phyloP scores from a whole-genome alignment of 2,797 vertebrate genomes.

The Botia almorhae region DNA sequence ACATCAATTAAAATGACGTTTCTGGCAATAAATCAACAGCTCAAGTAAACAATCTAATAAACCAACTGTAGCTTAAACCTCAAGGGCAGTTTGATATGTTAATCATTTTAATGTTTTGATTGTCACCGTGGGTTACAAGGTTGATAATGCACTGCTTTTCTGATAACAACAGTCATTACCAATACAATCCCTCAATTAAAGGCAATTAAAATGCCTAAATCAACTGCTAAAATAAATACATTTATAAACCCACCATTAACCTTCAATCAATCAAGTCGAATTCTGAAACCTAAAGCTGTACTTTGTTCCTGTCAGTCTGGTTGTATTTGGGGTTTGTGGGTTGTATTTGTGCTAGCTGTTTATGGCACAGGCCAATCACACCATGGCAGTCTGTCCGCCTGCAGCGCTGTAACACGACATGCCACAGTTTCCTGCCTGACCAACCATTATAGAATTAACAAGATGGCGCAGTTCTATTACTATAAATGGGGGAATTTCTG shows the following conservation, averaged over 20 bases:
- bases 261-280: not conserved
- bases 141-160: not conserved
- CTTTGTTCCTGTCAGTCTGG: conserved; percentile 10
- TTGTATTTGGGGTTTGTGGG: conserved; percentile 23
- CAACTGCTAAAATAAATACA: not conserved
- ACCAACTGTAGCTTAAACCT: not conserved
- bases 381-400: conserved; percentile 23
- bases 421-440: conserved; percentile 12
- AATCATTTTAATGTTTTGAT: not conserved
- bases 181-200: not conserved
- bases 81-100: not conserved
- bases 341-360: conserved; percentile 9
- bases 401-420: not conserved
- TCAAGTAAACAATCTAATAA: not conserved
- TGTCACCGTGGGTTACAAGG: not conserved
- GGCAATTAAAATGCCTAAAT: not conserved
- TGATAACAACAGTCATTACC: not conserved
- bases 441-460: no score
- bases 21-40: conserved; percentile 3
- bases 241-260: not conserved
- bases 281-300: not conserved
- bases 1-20: not conserved
- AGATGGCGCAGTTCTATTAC: no score
- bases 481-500: no score
- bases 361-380: conserved; percentile 32